These are phyloP conservation scores for Agrilus biguttatus DNA, from an alignment of 2,888 invertebrate species.

Conservation along the genomic window DNA sequence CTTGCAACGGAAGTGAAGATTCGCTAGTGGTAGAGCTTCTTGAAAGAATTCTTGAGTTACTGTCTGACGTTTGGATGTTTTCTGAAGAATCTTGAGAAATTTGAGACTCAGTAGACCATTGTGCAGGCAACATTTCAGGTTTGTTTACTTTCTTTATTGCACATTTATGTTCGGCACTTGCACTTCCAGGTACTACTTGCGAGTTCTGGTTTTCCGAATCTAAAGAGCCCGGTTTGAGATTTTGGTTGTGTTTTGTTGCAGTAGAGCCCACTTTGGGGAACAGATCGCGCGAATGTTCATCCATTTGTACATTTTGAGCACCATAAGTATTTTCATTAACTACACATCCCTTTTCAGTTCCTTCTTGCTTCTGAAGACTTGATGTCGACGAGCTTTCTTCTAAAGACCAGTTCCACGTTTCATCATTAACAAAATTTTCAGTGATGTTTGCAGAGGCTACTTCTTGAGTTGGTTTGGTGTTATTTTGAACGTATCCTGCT, in stretches of 20 bases:
- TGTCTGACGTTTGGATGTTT: conserved; percentile 45
- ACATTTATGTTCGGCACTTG: background rate
- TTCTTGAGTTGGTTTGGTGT: conserved; percentile 12
- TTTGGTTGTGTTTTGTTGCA: conserved; percentile 8
- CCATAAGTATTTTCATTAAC: background rate
- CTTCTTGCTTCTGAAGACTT: conserved; percentile 24
- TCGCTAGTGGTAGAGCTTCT: conserved; percentile 32
- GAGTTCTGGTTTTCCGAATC: background rate
- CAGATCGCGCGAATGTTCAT: conserved; percentile 24
- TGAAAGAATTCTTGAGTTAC: conserved; percentile 44
- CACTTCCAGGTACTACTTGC: background rate
- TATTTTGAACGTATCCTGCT: conserved; percentile 1
- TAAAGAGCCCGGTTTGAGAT: background rate
- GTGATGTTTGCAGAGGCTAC: conserved; percentile 22
- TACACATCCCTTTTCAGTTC: conserved; percentile 11
- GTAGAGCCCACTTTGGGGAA: conserved; percentile 31
- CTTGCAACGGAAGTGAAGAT: conserved; percentile 21
- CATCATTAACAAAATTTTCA: conserved; percentile 40
- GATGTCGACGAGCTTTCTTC: conserved; percentile 29
- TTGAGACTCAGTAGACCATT: conserved; percentile 53
- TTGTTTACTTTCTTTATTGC: conserved; percentile 11
- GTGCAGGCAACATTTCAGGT: conserved; percentile 33
- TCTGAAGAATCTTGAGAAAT: conserved; percentile 52
- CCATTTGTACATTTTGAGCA: conserved; percentile 17
- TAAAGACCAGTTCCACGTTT: conserved; percentile 48